Conservation (phyloP, 1,140 invertebrate species). For the Heliconius hewitsoni region DNA sequence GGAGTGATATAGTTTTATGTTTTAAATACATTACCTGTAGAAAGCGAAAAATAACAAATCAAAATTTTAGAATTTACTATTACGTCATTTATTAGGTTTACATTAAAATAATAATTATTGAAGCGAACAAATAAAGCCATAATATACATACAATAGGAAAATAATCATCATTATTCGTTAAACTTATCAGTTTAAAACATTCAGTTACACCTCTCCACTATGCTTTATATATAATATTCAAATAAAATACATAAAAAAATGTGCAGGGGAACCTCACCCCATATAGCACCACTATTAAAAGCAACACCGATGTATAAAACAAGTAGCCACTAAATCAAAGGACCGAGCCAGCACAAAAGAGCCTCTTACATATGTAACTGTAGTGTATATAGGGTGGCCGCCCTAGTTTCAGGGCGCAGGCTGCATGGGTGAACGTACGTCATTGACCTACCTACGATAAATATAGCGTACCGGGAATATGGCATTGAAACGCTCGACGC, state of each 20-base stretch:
- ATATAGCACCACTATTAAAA: not conserved
- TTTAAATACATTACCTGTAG: too few relatives aligned
- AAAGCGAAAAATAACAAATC: too few relatives aligned
- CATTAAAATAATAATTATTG: too few relatives aligned
- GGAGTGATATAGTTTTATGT: too few relatives aligned
- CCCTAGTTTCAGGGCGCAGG: constrained; percentile 68
- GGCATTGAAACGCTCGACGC: constrained; percentile 53
- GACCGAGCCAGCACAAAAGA: constrained; percentile 32
- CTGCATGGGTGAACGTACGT: constrained; percentile 76
- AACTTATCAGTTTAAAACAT: too few relatives aligned
- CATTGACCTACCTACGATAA: constrained; percentile 77
- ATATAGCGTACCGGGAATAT: constrained; percentile 63
- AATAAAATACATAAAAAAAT: not conserved
- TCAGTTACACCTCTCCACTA: too few relatives aligned
- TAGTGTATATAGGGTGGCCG: constrained; percentile 48
- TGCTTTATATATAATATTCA: too few relatives aligned
- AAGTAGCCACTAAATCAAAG: constrained; percentile 21
- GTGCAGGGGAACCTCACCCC: not conserved
- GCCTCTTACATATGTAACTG: constrained; percentile 20
- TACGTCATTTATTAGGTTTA: too few relatives aligned
- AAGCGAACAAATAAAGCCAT: too few relatives aligned
- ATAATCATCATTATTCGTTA: too few relatives aligned
- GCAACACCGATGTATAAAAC: constrained; percentile 24
- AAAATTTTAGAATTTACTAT: too few relatives aligned
- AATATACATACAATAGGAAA: too few relatives aligned